Conservation (phyloP, 2,797 vertebrate genomes). For the Percopsis omiscomaycus region DNA sequence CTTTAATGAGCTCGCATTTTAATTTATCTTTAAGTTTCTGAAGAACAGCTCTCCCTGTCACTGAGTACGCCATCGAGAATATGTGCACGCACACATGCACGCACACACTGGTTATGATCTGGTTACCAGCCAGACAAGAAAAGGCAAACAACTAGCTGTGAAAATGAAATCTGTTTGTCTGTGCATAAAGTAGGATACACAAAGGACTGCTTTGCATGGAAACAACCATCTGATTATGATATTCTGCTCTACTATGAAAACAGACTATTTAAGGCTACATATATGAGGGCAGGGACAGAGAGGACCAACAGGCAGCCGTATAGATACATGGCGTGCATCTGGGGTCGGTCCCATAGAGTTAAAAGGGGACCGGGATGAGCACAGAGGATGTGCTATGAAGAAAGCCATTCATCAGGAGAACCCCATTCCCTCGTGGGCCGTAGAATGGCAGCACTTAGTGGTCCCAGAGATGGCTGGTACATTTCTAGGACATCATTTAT, state of each 20-base stretch:
- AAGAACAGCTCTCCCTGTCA: slow-evolving; percentile 41
- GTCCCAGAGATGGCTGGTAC: slow-evolving; percentile 18
- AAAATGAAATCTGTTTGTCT: slow-evolving; percentile 5
- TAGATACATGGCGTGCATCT: too few species aligned
- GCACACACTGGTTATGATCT: neutral
- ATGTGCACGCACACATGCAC: slow-evolving; percentile 1
- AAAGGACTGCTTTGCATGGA: slow-evolving; percentile 15
- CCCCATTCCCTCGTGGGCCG: neutral
- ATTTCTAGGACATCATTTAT: slow-evolving; percentile 35
- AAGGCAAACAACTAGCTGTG: neutral
- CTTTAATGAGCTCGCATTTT: slow-evolving; percentile 40
- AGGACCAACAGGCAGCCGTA: too few species aligned
- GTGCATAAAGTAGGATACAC: slow-evolving; percentile 1
- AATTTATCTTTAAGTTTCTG: slow-evolving; percentile 60
- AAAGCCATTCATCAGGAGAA: slow-evolving; percentile 28
- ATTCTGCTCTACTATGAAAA: slow-evolving; percentile 19
- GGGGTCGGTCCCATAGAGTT: slow-evolving; percentile 13
- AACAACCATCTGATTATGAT: slow-evolving; percentile 32
- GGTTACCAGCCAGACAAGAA: neutral
- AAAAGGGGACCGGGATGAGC: slow-evolving; percentile 18
- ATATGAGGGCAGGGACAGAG: neutral
- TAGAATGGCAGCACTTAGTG: slow-evolving; percentile 22
- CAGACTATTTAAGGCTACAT: slow-evolving; percentile 12
- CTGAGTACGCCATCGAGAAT: slow-evolving; percentile 29
- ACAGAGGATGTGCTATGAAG: neutral